A percentile compares a stretch with the other conserved stretches of the same genome.
Evolutionary conservation across 2,888 invertebrate genomes (phyloP).

Genomic region (Apeira syringaria): DNA sequence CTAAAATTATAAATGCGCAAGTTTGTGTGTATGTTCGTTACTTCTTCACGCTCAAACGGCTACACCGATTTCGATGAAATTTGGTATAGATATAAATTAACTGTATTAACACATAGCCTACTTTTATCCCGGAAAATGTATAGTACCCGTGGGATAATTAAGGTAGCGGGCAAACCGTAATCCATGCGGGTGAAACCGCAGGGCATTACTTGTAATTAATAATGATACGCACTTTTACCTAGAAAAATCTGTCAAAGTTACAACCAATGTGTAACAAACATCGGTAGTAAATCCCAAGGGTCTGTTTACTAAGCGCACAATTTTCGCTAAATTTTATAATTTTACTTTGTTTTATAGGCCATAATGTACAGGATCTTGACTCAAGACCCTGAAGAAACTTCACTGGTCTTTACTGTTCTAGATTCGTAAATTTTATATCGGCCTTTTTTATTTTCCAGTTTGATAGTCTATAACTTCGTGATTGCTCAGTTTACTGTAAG

Average conservation of each 20-base stretch:
- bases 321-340: conserved; percentile 61
- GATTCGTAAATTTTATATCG: conserved; percentile 38
- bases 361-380: conserved; percentile 48
- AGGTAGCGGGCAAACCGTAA: too few species aligned
- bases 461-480: conserved; percentile 54
- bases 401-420: conserved; percentile 32
- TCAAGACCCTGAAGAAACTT: conserved; percentile 27
- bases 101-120: too few species aligned
- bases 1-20: too few species aligned
- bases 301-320: conserved; percentile 46
- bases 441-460: conserved; percentile 47
- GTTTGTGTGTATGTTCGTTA: too few species aligned
- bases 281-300: conserved; percentile 34
- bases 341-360: conserved; percentile 59
- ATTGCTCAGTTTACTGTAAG: conserved; percentile 52
- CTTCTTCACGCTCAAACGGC: too few species aligned
- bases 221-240: too few species aligned
- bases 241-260: background rate
- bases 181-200: too few species aligned
- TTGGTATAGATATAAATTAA: too few species aligned
- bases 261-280: conserved; percentile 16
- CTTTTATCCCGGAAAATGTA: too few species aligned
- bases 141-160: too few species aligned
- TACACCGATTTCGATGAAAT: too few species aligned
- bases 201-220: too few species aligned